A percentile compares a stretch with the other conserved stretches of the same genome.
These are phyloP conservation scores for Abrostola triplasia DNA, from an alignment of 2,888 invertebrate species.

Conservation along the genomic window DNA sequence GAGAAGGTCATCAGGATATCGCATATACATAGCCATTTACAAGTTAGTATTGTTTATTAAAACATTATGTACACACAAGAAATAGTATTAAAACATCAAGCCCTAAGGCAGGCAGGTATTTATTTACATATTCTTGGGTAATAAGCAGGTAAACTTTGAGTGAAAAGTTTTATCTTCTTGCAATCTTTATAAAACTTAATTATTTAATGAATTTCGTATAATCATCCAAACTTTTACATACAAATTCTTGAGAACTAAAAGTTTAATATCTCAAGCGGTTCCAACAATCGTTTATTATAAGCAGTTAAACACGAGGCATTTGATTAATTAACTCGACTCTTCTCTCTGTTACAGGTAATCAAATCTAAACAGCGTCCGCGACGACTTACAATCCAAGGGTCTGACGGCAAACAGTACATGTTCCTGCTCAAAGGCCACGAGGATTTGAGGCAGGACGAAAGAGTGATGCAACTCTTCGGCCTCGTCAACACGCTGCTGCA, in stretches of 20 bases:
- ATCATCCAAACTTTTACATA: no score
- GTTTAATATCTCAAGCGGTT: no score
- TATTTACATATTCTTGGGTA: no score
- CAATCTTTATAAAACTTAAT: no score
- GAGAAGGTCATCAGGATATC: slow-evolving; percentile 95
- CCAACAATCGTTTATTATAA: no score
- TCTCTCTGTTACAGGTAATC: slow-evolving; percentile 91
- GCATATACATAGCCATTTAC: slow-evolving; percentile 95
- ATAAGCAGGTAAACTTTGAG: no score
- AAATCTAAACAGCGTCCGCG: slow-evolving; percentile 99
- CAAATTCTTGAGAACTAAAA: no score
- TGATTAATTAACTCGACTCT: background rate
- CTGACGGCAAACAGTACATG: slow-evolving; percentile 99
- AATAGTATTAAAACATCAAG: background rate
- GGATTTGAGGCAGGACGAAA: slow-evolving; percentile 99
- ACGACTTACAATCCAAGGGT: slow-evolving; percentile 97
- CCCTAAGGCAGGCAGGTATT: background rate
- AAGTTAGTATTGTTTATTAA: slow-evolving; percentile 86
- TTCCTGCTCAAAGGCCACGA: slow-evolving; percentile 99
- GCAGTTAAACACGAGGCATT: no score
- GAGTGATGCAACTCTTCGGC: slow-evolving; percentile 99
- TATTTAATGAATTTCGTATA: no score
- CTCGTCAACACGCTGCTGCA: slow-evolving; percentile 98
- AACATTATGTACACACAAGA: background rate
- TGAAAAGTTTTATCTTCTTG: no score